Percentiles rank a stretch among this genome's conserved stretches.
phyloP scores from a whole-genome alignment of 1,140 invertebrate species.

The Acarapis woodi region DNA sequence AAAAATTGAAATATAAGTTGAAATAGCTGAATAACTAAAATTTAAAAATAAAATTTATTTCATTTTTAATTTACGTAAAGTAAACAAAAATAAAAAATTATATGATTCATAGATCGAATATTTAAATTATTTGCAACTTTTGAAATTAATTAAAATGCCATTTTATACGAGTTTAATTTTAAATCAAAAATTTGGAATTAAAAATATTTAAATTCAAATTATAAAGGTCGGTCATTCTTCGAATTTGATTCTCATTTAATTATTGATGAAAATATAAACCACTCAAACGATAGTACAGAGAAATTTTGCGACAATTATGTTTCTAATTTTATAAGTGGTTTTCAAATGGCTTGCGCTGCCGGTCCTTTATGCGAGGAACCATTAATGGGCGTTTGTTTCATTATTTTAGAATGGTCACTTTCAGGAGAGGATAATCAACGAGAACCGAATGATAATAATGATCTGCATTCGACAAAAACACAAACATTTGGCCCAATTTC shows the following conservation, averaged over 20 bases:
- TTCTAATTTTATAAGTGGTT: conserved; percentile 65
- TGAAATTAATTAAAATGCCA: no score
- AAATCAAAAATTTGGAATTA: conserved; percentile 55
- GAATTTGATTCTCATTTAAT: neutral
- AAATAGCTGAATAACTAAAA: no score
- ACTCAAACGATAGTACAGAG: conserved; percentile 16
- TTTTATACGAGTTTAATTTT: conserved; percentile 18
- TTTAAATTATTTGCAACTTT: no score
- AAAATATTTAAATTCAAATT: no score
- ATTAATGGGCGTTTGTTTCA: conserved; percentile 72
- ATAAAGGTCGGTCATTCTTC: conserved; percentile 6
- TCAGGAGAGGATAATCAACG: conserved; percentile 5
- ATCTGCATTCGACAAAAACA: conserved; percentile 6
- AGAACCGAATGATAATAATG: neutral
- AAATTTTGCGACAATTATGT: conserved; percentile 22
- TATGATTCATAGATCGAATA: no score
- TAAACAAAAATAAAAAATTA: no score
- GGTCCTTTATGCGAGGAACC: conserved; percentile 85
- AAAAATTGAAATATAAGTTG: no score
- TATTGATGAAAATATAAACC: conserved; percentile 12
- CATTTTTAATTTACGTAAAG: no score
- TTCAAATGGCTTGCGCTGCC: conserved; percentile 58
- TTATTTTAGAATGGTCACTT: conserved; percentile 43
- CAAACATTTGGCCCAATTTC: conserved; percentile 23
- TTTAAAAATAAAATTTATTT: conserved; percentile 2